Conservation (phyloP, 2,113 vertebrate species). For the Hyla sarda region DNA sequence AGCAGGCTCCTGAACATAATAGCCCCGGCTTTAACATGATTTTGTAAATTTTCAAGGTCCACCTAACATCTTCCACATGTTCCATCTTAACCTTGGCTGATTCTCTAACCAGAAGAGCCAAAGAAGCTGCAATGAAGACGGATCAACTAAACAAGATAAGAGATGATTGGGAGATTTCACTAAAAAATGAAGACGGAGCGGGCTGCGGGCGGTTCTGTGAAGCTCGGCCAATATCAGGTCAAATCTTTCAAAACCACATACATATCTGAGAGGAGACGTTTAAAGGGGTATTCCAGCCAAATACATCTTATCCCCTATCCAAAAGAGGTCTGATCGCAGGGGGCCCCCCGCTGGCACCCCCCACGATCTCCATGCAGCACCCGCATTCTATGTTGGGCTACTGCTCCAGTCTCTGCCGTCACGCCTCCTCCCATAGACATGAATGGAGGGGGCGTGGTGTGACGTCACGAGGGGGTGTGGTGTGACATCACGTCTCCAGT, state of each 20-base stretch:
- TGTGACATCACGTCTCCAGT: no score
- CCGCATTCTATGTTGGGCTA: no score
- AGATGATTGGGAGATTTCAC: background rate
- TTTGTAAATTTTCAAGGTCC: background rate
- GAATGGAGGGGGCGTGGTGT: no score
- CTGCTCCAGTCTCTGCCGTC: no score
- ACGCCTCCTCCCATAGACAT: no score
- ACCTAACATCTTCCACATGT: conserved; percentile 15
- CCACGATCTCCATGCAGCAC: no score
- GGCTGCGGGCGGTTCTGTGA: background rate
- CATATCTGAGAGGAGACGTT: background rate
- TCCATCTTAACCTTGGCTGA: background rate
- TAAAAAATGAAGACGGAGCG: background rate
- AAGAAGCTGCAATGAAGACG: background rate
- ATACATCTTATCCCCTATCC: no score
- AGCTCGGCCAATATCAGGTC: background rate
- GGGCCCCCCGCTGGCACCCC: no score
- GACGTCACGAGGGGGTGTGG: no score
- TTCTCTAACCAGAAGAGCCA: background rate
- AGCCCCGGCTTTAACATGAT: background rate
- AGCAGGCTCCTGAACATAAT: background rate
- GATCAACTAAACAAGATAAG: background rate
- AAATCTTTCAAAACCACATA: background rate
- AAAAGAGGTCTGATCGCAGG: no score
- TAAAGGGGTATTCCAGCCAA: no score